Percentiles rank a stretch among this genome's conserved stretches.
phyloP scores from a whole-genome alignment of 2,888 invertebrate species.

The Pharmacophagus antenor region DNA sequence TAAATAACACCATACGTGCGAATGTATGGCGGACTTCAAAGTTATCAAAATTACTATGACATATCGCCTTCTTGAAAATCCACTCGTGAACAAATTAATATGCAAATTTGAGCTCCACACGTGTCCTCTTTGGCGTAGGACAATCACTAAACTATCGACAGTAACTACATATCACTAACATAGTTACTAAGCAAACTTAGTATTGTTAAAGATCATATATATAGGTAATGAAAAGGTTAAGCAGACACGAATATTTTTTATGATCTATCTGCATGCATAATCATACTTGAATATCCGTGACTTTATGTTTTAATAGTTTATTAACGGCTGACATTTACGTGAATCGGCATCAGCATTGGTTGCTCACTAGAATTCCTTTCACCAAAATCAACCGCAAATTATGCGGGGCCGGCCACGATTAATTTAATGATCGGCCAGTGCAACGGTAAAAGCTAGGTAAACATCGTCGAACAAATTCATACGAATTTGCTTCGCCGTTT shows the following conservation, averaged over 20 bases:
- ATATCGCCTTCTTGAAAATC: not conserved
- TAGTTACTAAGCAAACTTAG: too few relatives aligned
- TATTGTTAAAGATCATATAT: too few relatives aligned
- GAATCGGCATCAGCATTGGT: slow-evolving; percentile 35
- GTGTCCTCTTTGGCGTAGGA: not conserved
- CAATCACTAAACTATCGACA: not conserved
- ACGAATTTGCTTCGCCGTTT: slow-evolving; percentile 7
- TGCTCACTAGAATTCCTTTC: slow-evolving; percentile 50
- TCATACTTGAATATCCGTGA: slow-evolving; percentile 15
- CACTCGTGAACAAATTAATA: not conserved
- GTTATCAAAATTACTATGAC: not conserved
- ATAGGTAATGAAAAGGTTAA: too few relatives aligned
- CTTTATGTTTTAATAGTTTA: slow-evolving; percentile 22
- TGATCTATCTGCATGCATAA: not conserved
- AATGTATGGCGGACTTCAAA: not conserved
- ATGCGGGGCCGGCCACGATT: slow-evolving; percentile 39
- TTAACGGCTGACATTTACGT: slow-evolving; percentile 40
- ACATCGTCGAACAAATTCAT: slow-evolving; percentile 19
- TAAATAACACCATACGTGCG: too few relatives aligned
- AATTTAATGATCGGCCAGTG: slow-evolving; percentile 45
- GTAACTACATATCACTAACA: not conserved
- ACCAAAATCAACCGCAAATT: slow-evolving; percentile 45
- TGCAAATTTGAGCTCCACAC: not conserved
- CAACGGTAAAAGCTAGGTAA: slow-evolving; percentile 32
- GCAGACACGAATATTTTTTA: too few relatives aligned